Percentiles rank a stretch among this genome's conserved stretches.
Conservation (phyloP, 1,140 invertebrate genomes). For the Aphaenogaster floridana region DNA sequence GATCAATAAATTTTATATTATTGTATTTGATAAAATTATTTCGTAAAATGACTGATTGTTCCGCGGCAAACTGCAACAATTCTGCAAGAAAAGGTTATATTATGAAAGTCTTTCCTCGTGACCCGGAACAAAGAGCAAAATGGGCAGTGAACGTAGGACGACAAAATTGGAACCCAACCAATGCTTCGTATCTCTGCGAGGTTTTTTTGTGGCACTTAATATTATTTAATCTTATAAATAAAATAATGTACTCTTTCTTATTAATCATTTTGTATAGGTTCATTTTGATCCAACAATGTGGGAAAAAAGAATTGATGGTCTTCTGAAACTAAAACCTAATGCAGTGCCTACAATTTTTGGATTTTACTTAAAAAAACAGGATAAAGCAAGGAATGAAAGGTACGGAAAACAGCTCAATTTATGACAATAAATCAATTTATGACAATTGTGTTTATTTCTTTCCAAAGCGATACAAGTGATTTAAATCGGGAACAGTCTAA, state of each 20-base stretch:
- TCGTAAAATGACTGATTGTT: not conserved
- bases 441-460: not conserved
- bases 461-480: not conserved
- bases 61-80: not conserved
- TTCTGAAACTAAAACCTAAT: not conserved
- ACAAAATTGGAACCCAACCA: not conserved
- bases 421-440: not conserved
- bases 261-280: not conserved
- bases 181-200: not conserved
- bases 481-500: not conserved
- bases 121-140: not conserved
- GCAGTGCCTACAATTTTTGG: not conserved
- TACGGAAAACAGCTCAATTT: not conserved
- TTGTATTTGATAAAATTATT: not conserved
- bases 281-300: not conserved
- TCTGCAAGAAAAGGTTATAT: not conserved
- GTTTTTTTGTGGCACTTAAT: not conserved
- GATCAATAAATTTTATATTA: too few relatives aligned
- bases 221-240: not conserved
- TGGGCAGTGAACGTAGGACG: not conserved
- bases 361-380: not conserved
- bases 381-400: not conserved
- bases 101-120: not conserved
- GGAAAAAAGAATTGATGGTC: not conserved
- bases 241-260: not conserved